phyloP scores from a whole-genome alignment of 2,888 invertebrate species.

The Stenotaenia linearis region DNA sequence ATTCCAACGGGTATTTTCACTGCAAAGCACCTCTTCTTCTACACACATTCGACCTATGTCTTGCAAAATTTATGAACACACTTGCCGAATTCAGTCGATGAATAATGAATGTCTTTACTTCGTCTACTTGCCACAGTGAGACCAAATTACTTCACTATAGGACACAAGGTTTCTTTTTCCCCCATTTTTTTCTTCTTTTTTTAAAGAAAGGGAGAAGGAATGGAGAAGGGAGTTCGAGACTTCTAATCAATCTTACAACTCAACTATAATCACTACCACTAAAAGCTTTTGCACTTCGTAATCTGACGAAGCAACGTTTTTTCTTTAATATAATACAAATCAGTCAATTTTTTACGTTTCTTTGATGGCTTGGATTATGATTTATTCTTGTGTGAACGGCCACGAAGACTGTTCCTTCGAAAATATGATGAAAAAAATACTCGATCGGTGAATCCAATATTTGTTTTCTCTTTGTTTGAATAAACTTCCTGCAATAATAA shows the following conservation, averaged over 20 bases:
- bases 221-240: not conserved
- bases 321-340: not conserved
- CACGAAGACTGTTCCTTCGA: not conserved
- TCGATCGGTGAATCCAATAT: not conserved
- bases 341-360: not conserved
- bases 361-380: too few relatives aligned
- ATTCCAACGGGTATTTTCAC: conserved; percentile 2
- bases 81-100: not conserved
- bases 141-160: not conserved
- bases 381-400: not conserved
- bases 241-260: conserved; percentile 4
- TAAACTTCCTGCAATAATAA: not conserved
- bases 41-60: not conserved
- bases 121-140: not conserved
- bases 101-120: conserved; percentile 1
- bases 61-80: not conserved
- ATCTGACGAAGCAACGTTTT: not conserved
- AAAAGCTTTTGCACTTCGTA: not conserved
- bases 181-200: too few relatives aligned
- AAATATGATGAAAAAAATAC: not conserved
- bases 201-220: not conserved
- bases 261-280: not conserved
- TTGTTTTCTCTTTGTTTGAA: not conserved
- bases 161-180: too few relatives aligned
- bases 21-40: not conserved